A percentile compares a stretch with the other conserved stretches of the same genome.
Conservation (phyloP, 2,113 vertebrate genomes). For the Balaenoptera acutorostrata region DNA sequence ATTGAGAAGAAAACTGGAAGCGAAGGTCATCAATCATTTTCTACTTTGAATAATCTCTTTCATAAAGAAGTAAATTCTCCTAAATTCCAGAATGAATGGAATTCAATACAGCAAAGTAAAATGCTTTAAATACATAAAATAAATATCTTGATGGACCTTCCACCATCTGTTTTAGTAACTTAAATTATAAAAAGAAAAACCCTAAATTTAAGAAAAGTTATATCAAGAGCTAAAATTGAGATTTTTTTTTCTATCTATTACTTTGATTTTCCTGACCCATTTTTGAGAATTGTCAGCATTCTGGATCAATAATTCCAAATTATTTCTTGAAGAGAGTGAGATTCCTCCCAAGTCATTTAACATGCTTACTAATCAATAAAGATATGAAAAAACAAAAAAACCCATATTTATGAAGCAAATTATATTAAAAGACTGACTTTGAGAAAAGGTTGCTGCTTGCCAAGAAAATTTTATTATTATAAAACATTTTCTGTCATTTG, state of each 20-base stretch:
- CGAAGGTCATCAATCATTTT: neutral
- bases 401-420: neutral
- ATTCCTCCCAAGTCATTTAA: slow-evolving; percentile 16
- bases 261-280: neutral
- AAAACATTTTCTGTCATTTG: slow-evolving; percentile 24
- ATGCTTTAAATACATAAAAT: slow-evolving; percentile 28
- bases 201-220: neutral
- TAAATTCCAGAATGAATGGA: slow-evolving; percentile 20
- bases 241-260: neutral
- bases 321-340: neutral
- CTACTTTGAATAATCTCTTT: slow-evolving; percentile 27
- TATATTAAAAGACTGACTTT: neutral
- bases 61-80: slow-evolving; percentile 24
- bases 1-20: slow-evolving; percentile 40
- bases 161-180: neutral
- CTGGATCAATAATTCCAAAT: slow-evolving; percentile 28
- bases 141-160: neutral
- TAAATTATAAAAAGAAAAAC: slow-evolving; percentile 13
- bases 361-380: slow-evolving; percentile 4
- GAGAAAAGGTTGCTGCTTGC: neutral
- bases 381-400: slow-evolving; percentile 20
- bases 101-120: slow-evolving; percentile 25
- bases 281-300: slow-evolving; percentile 16
- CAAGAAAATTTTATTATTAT: neutral
- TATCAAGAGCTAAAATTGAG: neutral